Base-by-base conservation (phyloP, 2,888 invertebrate species). In the Tetranychus piercei region DNA sequence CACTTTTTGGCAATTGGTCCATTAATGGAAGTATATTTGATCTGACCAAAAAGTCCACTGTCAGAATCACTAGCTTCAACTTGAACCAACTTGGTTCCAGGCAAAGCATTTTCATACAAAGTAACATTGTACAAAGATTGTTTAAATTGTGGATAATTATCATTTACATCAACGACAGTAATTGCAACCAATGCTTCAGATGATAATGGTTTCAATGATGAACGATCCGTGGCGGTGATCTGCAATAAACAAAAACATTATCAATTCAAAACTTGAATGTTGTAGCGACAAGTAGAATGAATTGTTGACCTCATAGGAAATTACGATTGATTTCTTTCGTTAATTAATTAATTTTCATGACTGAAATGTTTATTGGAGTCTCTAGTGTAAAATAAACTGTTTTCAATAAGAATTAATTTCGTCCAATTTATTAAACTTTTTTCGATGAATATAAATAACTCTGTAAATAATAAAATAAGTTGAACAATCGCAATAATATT, bases 161-260 rank as follows among this genome's bases (percentile, higher is more conserved):
- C 83, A 75, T 83, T 83, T 18, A 80, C 80, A 77, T 83, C 83
- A 67, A 80, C 78, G 6, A 83, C 80, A 44, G 78, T 78, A 20
- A 83, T 80, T 0, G 79, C 78, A 22, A 83, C 77, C 11, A 76
- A 76, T 3, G 78, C 77, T 11, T 74, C 75, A 5, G 78, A 75
- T 9, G 76, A 75, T n/a, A 79, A 44, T 15, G 77, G 77, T 8
- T 72, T 44, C 2, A 75, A 45, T 6, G 78, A 71, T 7, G 77
- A 78, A 15, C 76, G 80, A 11, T 80, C 80, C 55, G 80, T 73
- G 5, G 78, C 79, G 15, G 77, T 76, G 11, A 79, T 76, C 78
- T 79, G 34, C 23, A 74, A 72, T 69, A 65, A 44, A 44, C 1
- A 23, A 72, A 5, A 44, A 34, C 64, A 72, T 20, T 65, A 44